phyloP scores from a whole-genome alignment of 2,113 vertebrate species.

The Pyrgilauda ruficollis region DNA sequence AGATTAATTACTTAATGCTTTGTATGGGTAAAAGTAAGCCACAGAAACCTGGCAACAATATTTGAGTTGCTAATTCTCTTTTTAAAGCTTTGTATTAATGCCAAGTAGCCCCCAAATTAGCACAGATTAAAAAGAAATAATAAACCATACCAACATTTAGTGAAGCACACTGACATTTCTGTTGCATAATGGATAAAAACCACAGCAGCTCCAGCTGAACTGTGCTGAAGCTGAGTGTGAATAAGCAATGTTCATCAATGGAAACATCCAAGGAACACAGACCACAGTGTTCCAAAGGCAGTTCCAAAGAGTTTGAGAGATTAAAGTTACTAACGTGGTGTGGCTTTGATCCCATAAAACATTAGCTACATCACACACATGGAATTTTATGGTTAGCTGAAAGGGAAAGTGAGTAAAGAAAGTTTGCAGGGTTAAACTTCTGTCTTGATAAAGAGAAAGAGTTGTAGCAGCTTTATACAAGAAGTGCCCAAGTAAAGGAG shows the following conservation, averaged over 20 bases:
- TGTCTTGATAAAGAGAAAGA: not conserved
- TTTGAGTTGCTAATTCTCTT: not conserved
- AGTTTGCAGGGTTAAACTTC: not conserved
- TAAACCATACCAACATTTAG: not conserved
- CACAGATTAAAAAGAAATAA: not conserved
- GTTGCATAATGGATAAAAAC: not conserved
- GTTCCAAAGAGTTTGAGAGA: not conserved
- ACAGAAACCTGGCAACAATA: slow-evolving; percentile 39
- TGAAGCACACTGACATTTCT: not conserved
- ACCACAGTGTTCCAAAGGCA: not conserved
- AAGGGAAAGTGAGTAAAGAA: not conserved
- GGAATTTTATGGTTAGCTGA: not conserved
- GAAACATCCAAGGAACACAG: not conserved
- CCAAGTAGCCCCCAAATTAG: not conserved
- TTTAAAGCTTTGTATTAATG: not conserved
- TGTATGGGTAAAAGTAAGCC: not conserved
- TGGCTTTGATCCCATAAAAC: not conserved
- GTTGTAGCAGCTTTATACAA: not conserved
- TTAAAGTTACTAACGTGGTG: not conserved
- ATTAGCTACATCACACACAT: not conserved
- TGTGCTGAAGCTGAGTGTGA: not conserved
- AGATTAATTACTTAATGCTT: slow-evolving; percentile 35
- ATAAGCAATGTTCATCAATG: not conserved
- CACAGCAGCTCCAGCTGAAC: not conserved
- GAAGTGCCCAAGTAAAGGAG: not conserved